Evolutionary conservation across 2,888 invertebrate genomes (phyloP), one percentile per base, ranked within the genome.

Genomic region (Andrena bucephala): DNA sequence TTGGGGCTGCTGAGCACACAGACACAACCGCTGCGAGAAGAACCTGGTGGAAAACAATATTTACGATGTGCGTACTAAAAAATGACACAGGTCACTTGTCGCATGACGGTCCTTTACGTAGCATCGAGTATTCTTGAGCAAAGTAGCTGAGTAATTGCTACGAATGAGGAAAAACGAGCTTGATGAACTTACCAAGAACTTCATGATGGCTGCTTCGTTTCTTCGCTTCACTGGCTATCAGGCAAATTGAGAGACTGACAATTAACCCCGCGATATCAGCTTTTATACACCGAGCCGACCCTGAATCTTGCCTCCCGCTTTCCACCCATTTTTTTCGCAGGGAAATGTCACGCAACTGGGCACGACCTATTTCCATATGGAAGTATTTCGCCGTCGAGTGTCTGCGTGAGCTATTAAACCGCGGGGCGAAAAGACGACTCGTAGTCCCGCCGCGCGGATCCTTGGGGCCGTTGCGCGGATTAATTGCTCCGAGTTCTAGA

Each of bases 251-350:
- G 20, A 72, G 63, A 84, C 85, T 90, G 84, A 10, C 72, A 65
- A 83, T 72, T 74, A 54, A 79, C 79, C 83, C 79, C 48, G 24
- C 29, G n/a, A 65, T 36, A 52, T 20, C 42, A 36, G 85, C 89
- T 85, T 90, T 87, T 90, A 90, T 90, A 90, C 69, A 33, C 52
- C 31, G 48, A 31, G 29, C n/a, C 67, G 86, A 75, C 88, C 89
- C 85, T 90, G 83, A 82, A 81, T 81, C 33, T 67, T 27, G 31
- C 63, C 36, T 73, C 27, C 33, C 24, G 63, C 54, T 78, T 72
- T 29, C 73, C 33, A n/a, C 36, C n/a, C 10, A 71, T 81, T 83
- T 81, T 81, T 84, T 85, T 27, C 68, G 16, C 29, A 13, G 62
- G 62, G 33, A 87, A 86, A 87, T 86, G 87, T 85, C 86, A 87